phyloP scores from a whole-genome alignment of 2,113 vertebrate species.

The Syrrhaptes paradoxus region DNA sequence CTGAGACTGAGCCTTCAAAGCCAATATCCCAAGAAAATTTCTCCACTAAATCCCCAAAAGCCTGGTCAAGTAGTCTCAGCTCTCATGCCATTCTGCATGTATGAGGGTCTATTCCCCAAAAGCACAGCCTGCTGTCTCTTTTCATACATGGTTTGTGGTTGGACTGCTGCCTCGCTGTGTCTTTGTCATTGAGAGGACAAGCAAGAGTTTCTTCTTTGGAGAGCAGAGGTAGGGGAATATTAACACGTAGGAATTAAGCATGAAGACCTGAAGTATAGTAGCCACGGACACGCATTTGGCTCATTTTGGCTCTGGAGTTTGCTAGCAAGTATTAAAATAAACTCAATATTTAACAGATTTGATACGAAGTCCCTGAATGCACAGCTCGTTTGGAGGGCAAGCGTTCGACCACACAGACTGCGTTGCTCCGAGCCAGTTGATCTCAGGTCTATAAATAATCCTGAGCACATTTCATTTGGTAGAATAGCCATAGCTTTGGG shows the following conservation, averaged over 20 bases:
- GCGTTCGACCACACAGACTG: rapidly evolving
- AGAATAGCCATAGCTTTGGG: not conserved
- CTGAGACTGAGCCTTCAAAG: not conserved
- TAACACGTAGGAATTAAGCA: not conserved
- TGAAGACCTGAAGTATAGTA: not conserved
- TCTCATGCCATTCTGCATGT: not conserved
- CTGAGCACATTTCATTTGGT: not conserved
- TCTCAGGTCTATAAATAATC: not conserved
- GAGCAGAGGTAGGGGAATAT: not conserved
- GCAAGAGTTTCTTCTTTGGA: not conserved
- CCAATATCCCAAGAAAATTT: not conserved
- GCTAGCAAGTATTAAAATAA: not conserved
- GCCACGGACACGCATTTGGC: not conserved
- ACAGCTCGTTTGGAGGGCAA: not conserved
- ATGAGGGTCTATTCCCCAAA: not conserved
- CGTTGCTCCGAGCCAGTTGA: not conserved
- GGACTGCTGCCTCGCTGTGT: not conserved
- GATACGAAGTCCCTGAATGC: not conserved
- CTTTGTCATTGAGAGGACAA: not conserved
- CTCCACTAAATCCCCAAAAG: not conserved
- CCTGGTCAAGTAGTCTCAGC: not conserved
- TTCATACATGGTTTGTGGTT: not conserved
- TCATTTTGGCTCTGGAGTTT: not conserved
- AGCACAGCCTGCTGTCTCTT: not conserved
- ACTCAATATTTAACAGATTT: not conserved